These are phyloP conservation scores for Ceryle rudis DNA, from an alignment of 2,797 vertebrate genomes.

Conservation along the genomic window DNA sequence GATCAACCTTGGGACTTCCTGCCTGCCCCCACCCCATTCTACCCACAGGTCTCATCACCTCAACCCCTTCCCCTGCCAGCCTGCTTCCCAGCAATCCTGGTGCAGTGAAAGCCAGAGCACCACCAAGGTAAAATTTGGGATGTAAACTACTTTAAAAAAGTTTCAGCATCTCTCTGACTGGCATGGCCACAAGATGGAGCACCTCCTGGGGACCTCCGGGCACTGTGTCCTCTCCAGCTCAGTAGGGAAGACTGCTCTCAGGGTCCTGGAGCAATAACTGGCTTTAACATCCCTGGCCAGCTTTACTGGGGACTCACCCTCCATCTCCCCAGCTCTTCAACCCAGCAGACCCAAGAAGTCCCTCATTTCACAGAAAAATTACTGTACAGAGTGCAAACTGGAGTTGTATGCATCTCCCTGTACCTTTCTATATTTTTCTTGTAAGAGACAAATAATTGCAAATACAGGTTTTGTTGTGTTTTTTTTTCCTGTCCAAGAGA, in stretches of 20 bases:
- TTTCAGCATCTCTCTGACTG: background rate
- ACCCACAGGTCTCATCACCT: background rate
- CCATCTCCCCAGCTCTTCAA: background rate
- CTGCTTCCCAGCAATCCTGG: background rate
- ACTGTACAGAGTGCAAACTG: background rate
- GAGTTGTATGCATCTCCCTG: background rate
- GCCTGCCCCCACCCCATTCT: rapidly evolving
- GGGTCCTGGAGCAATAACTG: background rate
- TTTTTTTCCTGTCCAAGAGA: background rate
- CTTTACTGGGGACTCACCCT: background rate
- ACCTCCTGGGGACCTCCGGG: background rate
- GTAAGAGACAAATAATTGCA: background rate
- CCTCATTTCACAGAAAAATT: background rate
- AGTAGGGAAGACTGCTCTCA: background rate
- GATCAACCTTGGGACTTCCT: background rate
- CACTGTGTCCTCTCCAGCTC: background rate
- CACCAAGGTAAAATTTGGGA: background rate
- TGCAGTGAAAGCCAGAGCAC: background rate
- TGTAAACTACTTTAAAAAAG: background rate
- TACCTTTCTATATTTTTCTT: background rate
- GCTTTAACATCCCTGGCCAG: background rate
- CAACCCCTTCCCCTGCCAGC: background rate
- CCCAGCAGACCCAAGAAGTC: background rate
- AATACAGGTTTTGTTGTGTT: background rate
- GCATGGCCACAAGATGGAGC: background rate